Evolutionary conservation across 2,797 vertebrate genomes (phyloP).

Genomic region (Delichon dasypus): DNA sequence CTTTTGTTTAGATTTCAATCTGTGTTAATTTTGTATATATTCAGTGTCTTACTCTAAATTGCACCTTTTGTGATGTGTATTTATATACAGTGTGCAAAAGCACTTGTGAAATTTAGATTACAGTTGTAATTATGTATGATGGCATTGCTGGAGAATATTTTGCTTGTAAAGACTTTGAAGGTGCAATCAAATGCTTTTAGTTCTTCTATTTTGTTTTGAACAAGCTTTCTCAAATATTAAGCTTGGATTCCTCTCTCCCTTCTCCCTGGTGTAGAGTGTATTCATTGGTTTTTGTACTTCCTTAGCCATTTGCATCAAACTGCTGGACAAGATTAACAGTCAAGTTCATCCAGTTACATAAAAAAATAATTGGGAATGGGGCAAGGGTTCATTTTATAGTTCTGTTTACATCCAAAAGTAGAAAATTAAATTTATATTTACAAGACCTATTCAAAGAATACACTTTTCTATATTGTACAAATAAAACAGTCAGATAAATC

Average conservation of each 20-base stretch:
- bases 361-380: conserved; percentile 68
- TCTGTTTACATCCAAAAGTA: conserved; percentile 82
- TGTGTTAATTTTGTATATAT: conserved; percentile 84
- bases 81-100: conserved; percentile 84
- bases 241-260: conserved; percentile 48
- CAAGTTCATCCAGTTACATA: conserved; percentile 65
- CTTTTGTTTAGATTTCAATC: conserved; percentile 74
- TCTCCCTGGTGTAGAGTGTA: conserved; percentile 36
- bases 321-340: conserved; percentile 69
- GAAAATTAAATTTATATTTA: conserved; percentile 86
- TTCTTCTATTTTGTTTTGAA: conserved; percentile 70
- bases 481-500: conserved; percentile 77
- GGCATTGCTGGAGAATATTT: conserved; percentile 76
- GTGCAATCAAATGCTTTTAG: conserved; percentile 79
- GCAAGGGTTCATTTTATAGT: conserved; percentile 79
- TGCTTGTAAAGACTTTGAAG: conserved; percentile 81
- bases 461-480: conserved; percentile 88
- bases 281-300: conserved; percentile 71
- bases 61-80: conserved; percentile 85
- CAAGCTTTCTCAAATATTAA: conserved; percentile 65
- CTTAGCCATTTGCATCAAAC: conserved; percentile 75
- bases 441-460: conserved; percentile 84
- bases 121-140: conserved; percentile 85
- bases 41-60: conserved; percentile 75
- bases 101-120: conserved; percentile 80